phyloP scores from a whole-genome alignment of 2,113 vertebrate genomes.

The Butorides virescens region DNA sequence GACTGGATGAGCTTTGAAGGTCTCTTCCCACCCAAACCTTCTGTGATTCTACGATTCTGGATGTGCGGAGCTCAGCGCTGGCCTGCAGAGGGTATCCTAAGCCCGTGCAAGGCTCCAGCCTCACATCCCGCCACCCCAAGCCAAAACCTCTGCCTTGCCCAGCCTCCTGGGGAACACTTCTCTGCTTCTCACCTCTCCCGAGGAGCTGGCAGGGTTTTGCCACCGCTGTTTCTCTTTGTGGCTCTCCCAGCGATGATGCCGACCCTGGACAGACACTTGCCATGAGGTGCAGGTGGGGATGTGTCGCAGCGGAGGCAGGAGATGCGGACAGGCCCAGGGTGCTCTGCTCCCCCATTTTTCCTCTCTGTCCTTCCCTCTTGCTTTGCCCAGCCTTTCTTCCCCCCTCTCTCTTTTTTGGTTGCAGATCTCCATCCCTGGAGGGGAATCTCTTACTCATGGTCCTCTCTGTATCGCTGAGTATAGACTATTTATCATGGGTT shows the following conservation, averaged over 20 bases:
- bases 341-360: background rate
- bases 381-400: background rate
- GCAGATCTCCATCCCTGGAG: background rate
- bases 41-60: accelerated
- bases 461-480: background rate
- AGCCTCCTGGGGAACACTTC: accelerated
- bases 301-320: accelerated
- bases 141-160: background rate
- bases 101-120: background rate
- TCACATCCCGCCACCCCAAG: background rate
- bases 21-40: accelerated
- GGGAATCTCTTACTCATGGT: background rate
- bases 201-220: background rate
- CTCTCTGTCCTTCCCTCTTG: background rate
- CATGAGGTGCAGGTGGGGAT: too few species aligned
- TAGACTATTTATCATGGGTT: background rate
- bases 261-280: background rate
- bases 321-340: accelerated
- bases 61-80: background rate
- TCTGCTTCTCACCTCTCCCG: background rate
- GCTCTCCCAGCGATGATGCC: accelerated
- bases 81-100: constrained; percentile 62
- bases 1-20: accelerated
- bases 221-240: accelerated
- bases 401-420: background rate